These are phyloP conservation scores for Temnothorax curvispinosus DNA, from an alignment of 1,140 invertebrate genomes.

Conservation along the genomic window DNA sequence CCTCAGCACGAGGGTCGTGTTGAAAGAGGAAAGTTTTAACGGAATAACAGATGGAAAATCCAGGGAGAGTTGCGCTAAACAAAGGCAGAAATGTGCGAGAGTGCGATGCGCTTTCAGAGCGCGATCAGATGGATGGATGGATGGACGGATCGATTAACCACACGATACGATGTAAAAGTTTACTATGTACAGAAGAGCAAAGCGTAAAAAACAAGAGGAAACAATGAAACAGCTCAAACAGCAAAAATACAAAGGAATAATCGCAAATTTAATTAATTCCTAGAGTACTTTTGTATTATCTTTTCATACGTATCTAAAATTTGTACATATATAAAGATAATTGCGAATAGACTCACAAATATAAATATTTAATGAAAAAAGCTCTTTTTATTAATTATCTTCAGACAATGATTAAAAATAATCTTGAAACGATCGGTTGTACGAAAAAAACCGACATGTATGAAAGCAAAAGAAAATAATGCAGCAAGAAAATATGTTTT, in stretches of 20 bases:
- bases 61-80: not conserved
- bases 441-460: too few relatives aligned
- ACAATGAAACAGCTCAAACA: not conserved
- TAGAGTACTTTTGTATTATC: not conserved
- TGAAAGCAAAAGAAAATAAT: not conserved
- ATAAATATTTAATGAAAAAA: not conserved
- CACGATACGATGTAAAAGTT: conserved; percentile 29
- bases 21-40: conserved; percentile 37
- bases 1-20: not conserved
- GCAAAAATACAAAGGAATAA: not conserved
- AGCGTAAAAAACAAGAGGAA: not conserved
- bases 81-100: conserved; percentile 1
- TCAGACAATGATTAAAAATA: not conserved
- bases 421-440: not conserved
- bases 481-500: not conserved
- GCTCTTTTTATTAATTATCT: not conserved
- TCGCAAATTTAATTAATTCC: conserved; percentile 10
- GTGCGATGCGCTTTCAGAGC: conserved; percentile 17
- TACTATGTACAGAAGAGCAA: not conserved
- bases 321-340: not conserved
- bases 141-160: conserved; percentile 41
- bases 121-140: conserved; percentile 11
- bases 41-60: conserved; percentile 28
- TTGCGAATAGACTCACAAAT: not conserved
- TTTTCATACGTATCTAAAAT: not conserved